Conservation (phyloP, 2,797 vertebrate species). For the Caiman crocodilus region DNA sequence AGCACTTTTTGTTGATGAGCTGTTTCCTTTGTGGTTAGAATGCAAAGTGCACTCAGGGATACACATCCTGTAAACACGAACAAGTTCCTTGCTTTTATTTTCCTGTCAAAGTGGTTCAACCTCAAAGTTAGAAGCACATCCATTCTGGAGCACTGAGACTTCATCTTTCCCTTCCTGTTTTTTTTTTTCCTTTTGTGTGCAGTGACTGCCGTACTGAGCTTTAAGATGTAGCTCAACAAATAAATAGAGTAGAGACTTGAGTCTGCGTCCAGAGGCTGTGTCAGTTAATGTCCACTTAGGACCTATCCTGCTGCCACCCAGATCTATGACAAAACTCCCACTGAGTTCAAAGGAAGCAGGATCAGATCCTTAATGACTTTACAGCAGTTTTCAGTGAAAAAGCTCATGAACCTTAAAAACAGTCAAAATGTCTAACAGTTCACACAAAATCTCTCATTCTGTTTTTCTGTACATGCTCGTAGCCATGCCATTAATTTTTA, state of each 20-base stretch:
- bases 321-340: constrained; percentile 8
- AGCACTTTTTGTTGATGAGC: constrained; percentile 30
- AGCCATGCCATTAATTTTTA: background rate
- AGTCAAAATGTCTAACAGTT: background rate
- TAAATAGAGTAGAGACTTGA: background rate
- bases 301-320: background rate
- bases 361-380: background rate
- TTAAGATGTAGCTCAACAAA: background rate
- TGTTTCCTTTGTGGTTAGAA: background rate
- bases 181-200: background rate
- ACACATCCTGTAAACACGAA: background rate
- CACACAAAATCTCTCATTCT: background rate
- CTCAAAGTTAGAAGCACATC: background rate
- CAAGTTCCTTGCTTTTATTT: background rate
- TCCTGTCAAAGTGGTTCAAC: background rate
- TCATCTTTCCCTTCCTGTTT: background rate
- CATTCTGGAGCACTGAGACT: background rate
- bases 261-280: background rate
- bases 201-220: background rate
- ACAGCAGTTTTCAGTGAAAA: background rate
- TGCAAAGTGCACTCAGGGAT: background rate
- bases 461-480: background rate
- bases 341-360: background rate
- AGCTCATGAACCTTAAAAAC: background rate
- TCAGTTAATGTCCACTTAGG: background rate